Evolutionary conservation across 2,888 invertebrate species (phyloP), one percentile per base, ranked within the genome.

Genomic region (Brachypterus glaber): DNA sequence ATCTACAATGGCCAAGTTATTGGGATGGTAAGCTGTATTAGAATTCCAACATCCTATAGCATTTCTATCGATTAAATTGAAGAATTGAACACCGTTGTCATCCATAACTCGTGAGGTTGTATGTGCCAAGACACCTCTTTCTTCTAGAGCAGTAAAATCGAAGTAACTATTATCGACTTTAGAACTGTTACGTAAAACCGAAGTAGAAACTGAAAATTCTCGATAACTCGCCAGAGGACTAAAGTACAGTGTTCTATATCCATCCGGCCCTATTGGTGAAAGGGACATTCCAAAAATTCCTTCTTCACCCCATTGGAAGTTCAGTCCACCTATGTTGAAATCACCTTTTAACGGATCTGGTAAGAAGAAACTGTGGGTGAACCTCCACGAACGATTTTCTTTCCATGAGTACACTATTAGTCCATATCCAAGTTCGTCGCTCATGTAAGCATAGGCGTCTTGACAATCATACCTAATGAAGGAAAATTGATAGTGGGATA

Each of bases 11-110:
- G 71, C 84, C 16, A 79, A 74, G 56, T 79, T 79, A 43, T 77
- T 71, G 0, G 78, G 73, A 12, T 72, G 68, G 48, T 79, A 79
- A 0, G 80, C 77, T 40, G 76, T 65, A 7, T 71, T 69, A 0
- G 77, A 76, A 35, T 82, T 82, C 86, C 88, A 88, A 58, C 88
- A 89, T 2, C 86, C 88, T 4, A 89, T 71, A 1, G 82, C 82
- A 54, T 88, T 88, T 57, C 79, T 81, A 58, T 86, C 86, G 40
- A 89, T 76, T 47, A 88, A 68, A 61, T 78, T 82, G 61, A 78
- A 87, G 39, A 86, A 72, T 62, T 86, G 77, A 1, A 88, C 62
- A 2, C 87, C 88, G 39, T 74, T 71, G 1, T 81, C 78, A 50
- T 82, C 80, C 73, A 85, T 79, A 2, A 84, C 75, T 48, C 80